Conservation (phyloP, 2,797 vertebrate genomes). For the Holocentrus rufus region DNA sequence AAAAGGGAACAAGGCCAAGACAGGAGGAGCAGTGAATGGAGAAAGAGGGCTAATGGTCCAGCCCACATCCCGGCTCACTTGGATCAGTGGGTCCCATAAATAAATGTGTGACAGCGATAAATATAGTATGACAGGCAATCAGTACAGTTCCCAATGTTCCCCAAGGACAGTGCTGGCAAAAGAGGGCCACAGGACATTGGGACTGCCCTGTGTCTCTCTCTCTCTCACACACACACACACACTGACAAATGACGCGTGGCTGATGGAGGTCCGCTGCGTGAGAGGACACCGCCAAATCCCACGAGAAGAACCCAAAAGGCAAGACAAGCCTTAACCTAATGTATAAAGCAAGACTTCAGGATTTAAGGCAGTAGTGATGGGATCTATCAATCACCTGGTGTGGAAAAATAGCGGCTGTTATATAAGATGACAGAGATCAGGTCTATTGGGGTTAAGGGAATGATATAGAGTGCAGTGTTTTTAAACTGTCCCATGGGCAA, state of each 20-base stretch:
- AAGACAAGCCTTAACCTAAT: slow-evolving; percentile 46
- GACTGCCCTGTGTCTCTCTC: slow-evolving; percentile 25
- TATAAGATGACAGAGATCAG: slow-evolving; percentile 52
- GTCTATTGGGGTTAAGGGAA: slow-evolving; percentile 37
- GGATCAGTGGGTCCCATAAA: slow-evolving; percentile 61
- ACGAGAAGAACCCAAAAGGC: slow-evolving; percentile 14
- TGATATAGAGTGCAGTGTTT: slow-evolving; percentile 39
- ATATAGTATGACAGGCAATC: slow-evolving; percentile 75
- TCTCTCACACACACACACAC: slow-evolving; percentile 10
- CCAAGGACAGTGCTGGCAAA: slow-evolving; percentile 61
- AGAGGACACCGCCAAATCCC: slow-evolving; percentile 26
- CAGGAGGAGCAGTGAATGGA: slow-evolving; percentile 13
- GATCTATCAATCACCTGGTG: slow-evolving; percentile 60
- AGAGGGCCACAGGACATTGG: slow-evolving; percentile 33
- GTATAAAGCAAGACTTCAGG: slow-evolving; percentile 16
- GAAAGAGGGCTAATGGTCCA: slow-evolving; percentile 49
- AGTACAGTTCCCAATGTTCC: slow-evolving; percentile 52
- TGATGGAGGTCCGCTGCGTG: slow-evolving; percentile 29
- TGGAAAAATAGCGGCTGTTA: slow-evolving; percentile 49
- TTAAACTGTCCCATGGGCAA: slow-evolving; percentile 28
- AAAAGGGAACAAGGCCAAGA: slow-evolving; percentile 37
- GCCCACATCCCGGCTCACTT: slow-evolving; percentile 42
- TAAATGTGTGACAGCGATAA: slow-evolving; percentile 71
- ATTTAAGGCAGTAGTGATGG: slow-evolving; percentile 45
- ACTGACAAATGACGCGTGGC: slow-evolving; percentile 49